These are phyloP conservation scores for Xestia xanthographa DNA, from an alignment of 2,888 invertebrate species.

Conservation along the genomic window DNA sequence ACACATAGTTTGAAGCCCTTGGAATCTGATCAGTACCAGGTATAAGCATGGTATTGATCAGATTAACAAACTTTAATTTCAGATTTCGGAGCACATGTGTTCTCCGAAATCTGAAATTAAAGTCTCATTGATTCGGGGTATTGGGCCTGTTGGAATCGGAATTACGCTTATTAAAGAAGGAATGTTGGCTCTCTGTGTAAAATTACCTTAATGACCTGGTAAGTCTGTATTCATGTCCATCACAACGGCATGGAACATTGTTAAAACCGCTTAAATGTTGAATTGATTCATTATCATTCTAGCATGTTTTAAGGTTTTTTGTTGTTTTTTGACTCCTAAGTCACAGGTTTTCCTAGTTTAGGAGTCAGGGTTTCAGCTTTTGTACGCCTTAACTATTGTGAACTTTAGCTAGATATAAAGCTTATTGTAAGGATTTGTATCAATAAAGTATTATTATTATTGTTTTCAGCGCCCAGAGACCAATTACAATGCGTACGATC, in stretches of 20 bases:
- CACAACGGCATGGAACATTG: neutral
- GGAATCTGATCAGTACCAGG: neutral
- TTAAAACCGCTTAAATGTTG: neutral
- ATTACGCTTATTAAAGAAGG: neutral
- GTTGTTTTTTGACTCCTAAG: no score
- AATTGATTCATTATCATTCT: neutral
- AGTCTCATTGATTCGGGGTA: neutral
- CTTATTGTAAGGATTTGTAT: no score
- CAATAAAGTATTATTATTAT: no score
- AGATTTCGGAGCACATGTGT: no score
- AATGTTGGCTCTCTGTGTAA: neutral
- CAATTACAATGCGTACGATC: neutral
- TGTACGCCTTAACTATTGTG: no score
- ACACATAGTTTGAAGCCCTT: constrained; percentile 5
- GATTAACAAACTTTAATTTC: no score
- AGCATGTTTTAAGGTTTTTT: neutral
- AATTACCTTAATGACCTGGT: neutral
- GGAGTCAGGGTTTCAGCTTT: no score
- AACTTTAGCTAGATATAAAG: no score
- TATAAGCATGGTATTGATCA: no score
- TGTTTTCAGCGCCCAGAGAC: neutral
- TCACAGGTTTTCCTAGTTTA: no score
- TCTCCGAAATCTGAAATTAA: neutral
- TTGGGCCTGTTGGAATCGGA: neutral
- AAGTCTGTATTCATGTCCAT: neutral